Conservation (phyloP, 1,140 invertebrate genomes). For the Cyphomyrmex costatus region DNA sequence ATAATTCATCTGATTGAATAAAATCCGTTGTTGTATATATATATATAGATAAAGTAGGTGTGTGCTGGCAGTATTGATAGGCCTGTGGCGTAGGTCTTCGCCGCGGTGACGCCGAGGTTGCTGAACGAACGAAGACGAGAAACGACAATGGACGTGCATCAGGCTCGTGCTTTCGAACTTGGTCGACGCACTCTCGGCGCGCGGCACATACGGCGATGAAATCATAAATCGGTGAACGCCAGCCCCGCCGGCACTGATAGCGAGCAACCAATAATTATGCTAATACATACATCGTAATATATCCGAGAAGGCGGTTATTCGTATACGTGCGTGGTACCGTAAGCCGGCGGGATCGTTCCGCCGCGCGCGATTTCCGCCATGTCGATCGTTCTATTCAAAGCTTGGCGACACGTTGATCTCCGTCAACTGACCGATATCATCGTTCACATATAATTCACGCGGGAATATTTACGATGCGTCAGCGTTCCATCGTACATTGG, state of each 20-base stretch:
- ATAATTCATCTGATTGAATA: conserved; percentile 1
- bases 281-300: conserved; percentile 84
- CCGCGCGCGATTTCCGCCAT: conserved; percentile 36
- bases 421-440: not conserved
- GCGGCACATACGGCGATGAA: conserved; percentile 82
- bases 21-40: conserved; percentile 3
- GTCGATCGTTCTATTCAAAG: conserved; percentile 49
- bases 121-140: conserved; percentile 28
- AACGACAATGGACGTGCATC: conserved; percentile 65
- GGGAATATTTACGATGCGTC: conserved; percentile 8
- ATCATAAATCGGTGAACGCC: conserved; percentile 85
- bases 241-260: conserved; percentile 84
- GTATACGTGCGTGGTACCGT: conserved; percentile 68
- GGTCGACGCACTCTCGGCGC: conserved; percentile 63
- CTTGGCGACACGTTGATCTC: conserved; percentile 20
- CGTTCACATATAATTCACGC: conserved; percentile 9
- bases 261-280: conserved; percentile 85
- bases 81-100: not conserved
- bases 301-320: conserved; percentile 80
- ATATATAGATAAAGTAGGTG: conserved; percentile 1
- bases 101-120: not conserved
- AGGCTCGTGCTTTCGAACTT: conserved; percentile 67
- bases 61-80: conserved; percentile 22
- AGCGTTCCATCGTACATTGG: too few relatives aligned
- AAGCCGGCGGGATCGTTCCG: conserved; percentile 40